Percentiles rank a stretch among this genome's conserved stretches.
Evolutionary conservation across 2,888 invertebrate species (phyloP).

Genomic region (Drosophila putrida): DNA sequence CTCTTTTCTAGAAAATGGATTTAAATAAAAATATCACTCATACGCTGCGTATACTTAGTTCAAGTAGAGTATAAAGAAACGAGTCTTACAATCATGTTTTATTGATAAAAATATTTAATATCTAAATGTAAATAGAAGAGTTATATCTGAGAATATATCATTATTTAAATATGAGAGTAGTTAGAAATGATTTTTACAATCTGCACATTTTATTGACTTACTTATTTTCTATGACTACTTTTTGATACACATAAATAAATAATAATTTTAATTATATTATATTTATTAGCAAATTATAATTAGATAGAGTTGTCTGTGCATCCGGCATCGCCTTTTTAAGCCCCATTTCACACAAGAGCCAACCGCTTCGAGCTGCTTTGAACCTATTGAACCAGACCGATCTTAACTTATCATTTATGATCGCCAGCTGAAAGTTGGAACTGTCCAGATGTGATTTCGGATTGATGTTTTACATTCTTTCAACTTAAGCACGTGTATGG

Average conservation of each 20-base stretch:
- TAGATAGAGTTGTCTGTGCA: slow-evolving; percentile 7
- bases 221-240: background rate
- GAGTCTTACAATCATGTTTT: background rate
- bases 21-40: slow-evolving; percentile 14
- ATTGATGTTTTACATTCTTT: background rate
- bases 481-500: slow-evolving; percentile 23
- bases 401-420: slow-evolving; percentile 63
- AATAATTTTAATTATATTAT: slow-evolving; percentile 11
- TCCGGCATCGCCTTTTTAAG: slow-evolving; percentile 35
- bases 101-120: background rate
- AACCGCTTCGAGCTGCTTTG: slow-evolving; percentile 73
- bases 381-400: slow-evolving; percentile 58
- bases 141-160: background rate
- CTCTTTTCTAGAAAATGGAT: background rate
- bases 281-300: slow-evolving; percentile 7
- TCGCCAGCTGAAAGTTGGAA: background rate
- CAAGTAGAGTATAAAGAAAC: background rate
- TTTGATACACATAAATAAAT: slow-evolving; percentile 1
- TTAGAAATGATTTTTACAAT: background rate
- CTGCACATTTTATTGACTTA: background rate
- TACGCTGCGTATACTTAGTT: slow-evolving; percentile 24
- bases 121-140: too few relatives aligned
- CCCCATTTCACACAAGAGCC: slow-evolving; percentile 39
- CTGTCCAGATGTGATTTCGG: background rate
- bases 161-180: too few relatives aligned